Conservation (phyloP, 1,140 invertebrate genomes). For the Myzus persicae region DNA sequence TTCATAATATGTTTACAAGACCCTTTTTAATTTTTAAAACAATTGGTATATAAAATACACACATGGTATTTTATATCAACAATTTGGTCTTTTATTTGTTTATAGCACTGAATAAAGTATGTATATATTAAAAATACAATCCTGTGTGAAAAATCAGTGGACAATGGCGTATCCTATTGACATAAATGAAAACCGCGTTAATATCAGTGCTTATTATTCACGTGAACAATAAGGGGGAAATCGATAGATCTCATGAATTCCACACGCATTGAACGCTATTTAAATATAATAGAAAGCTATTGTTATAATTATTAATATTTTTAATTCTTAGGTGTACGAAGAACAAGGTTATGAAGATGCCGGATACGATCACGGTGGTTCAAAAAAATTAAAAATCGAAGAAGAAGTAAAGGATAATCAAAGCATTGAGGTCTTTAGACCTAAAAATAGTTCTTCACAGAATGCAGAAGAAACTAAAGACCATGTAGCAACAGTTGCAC, state of each 20-base stretch:
- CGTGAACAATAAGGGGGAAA: slow-evolving; percentile 23
- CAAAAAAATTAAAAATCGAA: slow-evolving; percentile 72
- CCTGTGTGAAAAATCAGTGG: slow-evolving; percentile 27
- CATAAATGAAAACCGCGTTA: neutral
- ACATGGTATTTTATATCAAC: neutral
- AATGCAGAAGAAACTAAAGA: slow-evolving; percentile 35
- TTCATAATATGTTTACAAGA: neutral
- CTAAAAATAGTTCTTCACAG: slow-evolving; percentile 22
- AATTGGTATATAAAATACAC: neutral
- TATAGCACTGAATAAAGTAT: neutral
- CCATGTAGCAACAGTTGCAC: neutral
- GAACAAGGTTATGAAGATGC: slow-evolving; percentile 82
- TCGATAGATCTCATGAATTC: slow-evolving; percentile 3
- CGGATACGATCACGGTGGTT: slow-evolving; percentile 78
- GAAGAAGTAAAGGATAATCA: slow-evolving; percentile 59
- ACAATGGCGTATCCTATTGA: slow-evolving; percentile 47
- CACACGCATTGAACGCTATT: neutral
- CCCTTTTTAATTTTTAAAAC: neutral
- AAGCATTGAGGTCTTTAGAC: neutral
- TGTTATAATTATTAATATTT: neutral
- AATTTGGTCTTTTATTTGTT: neutral
- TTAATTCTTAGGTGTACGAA: slow-evolving; percentile 70
- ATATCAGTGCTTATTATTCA: neutral
- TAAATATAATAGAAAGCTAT: slow-evolving; percentile 51
- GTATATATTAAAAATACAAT: neutral